These are phyloP conservation scores for Synodontis membranacea DNA, from an alignment of 2,113 vertebrate species.

Conservation along the genomic window DNA sequence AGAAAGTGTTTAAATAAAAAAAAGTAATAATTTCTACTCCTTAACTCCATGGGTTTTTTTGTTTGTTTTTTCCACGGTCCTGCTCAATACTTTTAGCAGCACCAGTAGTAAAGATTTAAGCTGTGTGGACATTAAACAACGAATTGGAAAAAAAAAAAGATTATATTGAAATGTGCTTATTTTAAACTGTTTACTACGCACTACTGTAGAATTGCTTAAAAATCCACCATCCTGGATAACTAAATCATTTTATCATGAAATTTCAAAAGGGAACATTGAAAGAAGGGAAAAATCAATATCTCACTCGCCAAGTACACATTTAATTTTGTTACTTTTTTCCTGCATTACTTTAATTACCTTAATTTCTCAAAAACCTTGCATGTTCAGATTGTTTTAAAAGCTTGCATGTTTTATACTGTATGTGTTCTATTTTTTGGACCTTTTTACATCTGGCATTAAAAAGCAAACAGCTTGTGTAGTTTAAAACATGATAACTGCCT, in stretches of 20 bases:
- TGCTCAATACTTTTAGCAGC: background rate
- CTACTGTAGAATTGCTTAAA: background rate
- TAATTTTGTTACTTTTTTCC: background rate
- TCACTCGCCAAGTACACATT: background rate
- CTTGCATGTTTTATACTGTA: background rate
- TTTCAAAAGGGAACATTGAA: background rate
- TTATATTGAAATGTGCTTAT: too few species aligned
- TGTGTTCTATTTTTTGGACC: background rate
- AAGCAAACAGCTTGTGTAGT: background rate
- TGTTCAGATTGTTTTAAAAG: constrained; percentile 12
- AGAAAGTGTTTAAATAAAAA: background rate
- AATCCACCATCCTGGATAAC: background rate
- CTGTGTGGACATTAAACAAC: background rate
- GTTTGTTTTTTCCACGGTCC: background rate
- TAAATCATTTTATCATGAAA: background rate
- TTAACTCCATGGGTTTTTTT: background rate
- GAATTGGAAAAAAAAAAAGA: too few species aligned
- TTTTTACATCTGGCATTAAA: constrained; percentile 38
- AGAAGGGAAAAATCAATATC: background rate
- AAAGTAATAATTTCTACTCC: too few species aligned
- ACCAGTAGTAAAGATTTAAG: background rate
- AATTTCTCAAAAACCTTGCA: constrained; percentile 20
- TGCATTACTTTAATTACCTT: background rate
- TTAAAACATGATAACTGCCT: background rate
- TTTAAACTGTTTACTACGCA: too few species aligned